These are phyloP conservation scores for Hydrophis major DNA, from an alignment of 2,797 vertebrate genomes.

Conservation along the genomic window DNA sequence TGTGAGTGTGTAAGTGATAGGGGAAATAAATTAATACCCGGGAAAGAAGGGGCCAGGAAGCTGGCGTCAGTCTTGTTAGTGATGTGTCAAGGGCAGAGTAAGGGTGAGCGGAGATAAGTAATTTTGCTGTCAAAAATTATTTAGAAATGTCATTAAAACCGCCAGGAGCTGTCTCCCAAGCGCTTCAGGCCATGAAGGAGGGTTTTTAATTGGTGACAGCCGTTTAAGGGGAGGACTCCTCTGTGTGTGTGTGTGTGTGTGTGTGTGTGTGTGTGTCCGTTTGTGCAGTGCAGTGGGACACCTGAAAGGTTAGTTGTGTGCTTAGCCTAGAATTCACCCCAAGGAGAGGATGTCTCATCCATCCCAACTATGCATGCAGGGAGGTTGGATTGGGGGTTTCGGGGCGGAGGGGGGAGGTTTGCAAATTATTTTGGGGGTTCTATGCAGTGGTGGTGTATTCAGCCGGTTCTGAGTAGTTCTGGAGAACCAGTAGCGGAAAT, in stretches of 20 bases:
- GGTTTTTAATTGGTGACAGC: constrained; percentile 58
- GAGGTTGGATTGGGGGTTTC: no score
- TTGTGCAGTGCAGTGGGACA: neutral
- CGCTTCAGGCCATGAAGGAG: constrained; percentile 57
- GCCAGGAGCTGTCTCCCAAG: constrained; percentile 58
- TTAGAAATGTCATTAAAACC: constrained; percentile 68
- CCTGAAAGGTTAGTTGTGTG: neutral
- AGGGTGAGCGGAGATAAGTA: constrained; percentile 63
- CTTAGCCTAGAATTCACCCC: neutral
- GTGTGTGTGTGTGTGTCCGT: neutral
- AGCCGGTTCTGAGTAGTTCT: no score
- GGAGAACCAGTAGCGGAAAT: no score
- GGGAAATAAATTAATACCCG: constrained; percentile 36
- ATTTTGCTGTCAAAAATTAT: constrained; percentile 70
- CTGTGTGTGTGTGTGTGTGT: no score
- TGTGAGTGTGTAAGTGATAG: neutral
- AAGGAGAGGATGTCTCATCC: neutral
- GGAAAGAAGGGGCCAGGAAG: neutral
- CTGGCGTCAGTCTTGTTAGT: constrained; percentile 52
- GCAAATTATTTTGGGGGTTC: no score
- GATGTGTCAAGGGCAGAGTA: constrained; percentile 59
- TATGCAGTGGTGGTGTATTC: no score
- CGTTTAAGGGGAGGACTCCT: neutral
- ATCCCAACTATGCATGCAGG: neutral
- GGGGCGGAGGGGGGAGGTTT: no score